These are phyloP conservation scores for Cyanocitta stelleri DNA, from an alignment of 2,113 vertebrate genomes.

Conservation along the genomic window DNA sequence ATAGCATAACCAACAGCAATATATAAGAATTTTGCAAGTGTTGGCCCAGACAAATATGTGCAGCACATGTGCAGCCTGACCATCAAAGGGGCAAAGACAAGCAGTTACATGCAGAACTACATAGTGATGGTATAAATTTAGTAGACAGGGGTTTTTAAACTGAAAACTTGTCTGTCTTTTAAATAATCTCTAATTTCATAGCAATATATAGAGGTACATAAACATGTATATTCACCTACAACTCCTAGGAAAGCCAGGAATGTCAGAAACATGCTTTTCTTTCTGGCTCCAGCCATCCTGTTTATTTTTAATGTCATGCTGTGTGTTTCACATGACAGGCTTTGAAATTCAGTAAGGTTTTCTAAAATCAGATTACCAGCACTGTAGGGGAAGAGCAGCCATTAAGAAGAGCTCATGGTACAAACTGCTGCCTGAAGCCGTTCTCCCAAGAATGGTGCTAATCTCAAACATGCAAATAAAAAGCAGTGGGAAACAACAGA, in stretches of 20 bases:
- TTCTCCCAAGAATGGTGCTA: neutral
- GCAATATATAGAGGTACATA: neutral
- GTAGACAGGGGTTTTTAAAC: neutral
- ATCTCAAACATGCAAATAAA: neutral
- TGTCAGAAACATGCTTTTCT: neutral
- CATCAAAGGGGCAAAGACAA: neutral
- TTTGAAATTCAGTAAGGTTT: neutral
- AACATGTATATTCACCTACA: neutral
- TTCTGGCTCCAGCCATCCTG: neutral
- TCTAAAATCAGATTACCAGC: neutral
- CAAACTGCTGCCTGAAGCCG: neutral
- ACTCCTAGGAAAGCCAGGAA: neutral
- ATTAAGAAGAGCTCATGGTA: neutral
- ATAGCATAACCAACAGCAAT: neutral
- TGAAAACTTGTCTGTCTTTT: neutral
- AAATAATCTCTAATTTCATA: neutral
- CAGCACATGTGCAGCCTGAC: fast-evolving
- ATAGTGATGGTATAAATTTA: neutral
- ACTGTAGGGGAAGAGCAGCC: neutral
- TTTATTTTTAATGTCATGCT: neutral
- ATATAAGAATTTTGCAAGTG: neutral
- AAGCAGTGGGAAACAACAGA: neutral
- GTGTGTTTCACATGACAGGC: neutral
- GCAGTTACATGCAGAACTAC: neutral
- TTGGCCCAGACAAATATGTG: neutral